A percentile compares a stretch with the other conserved stretches of the same genome.
Evolutionary conservation across 2,113 vertebrate genomes (phyloP).

Genomic region (Syngnathoides biaculeatus): DNA sequence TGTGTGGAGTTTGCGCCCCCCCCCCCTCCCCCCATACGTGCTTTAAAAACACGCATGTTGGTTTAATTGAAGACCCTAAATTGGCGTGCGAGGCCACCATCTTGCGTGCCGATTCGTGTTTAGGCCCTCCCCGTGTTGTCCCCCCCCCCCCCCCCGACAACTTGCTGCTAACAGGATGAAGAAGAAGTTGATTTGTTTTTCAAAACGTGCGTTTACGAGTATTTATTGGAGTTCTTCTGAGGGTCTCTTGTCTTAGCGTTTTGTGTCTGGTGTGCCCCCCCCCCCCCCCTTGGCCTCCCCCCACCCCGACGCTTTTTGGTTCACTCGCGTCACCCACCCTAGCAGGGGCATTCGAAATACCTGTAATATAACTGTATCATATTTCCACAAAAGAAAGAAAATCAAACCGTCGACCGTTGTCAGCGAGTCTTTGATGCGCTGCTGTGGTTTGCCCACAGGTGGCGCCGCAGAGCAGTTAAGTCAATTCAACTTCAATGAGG

Average conservation of each 20-base stretch:
- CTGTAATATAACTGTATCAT: conserved; percentile 82
- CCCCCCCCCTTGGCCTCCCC: conserved; percentile 37
- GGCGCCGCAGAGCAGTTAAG: neutral
- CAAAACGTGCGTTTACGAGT: neutral
- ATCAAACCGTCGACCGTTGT: conserved; percentile 42
- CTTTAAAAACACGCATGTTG: neutral
- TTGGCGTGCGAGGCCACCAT: neutral
- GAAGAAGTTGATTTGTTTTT: neutral
- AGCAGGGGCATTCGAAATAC: conserved; percentile 72
- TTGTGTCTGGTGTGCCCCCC: conserved; percentile 68
- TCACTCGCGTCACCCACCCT: conserved; percentile 30
- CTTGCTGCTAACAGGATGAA: conserved; percentile 3
- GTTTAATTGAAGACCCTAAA: neutral
- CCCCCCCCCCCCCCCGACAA: neutral
- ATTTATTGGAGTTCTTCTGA: conserved; percentile 1
- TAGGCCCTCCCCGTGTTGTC: neutral
- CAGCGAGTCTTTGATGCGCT: neutral
- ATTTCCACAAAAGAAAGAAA: conserved; percentile 78
- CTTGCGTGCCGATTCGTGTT: neutral
- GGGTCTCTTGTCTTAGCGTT: conserved; percentile 46
- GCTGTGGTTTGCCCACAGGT: neutral
- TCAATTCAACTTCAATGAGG: neutral
- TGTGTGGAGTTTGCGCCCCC: neutral
- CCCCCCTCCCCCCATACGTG: neutral
- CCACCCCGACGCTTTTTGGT: conserved; percentile 18